Evolutionary conservation across 2,113 vertebrate genomes (phyloP).

Genomic region (Psilopsiagon aymara): DNA sequence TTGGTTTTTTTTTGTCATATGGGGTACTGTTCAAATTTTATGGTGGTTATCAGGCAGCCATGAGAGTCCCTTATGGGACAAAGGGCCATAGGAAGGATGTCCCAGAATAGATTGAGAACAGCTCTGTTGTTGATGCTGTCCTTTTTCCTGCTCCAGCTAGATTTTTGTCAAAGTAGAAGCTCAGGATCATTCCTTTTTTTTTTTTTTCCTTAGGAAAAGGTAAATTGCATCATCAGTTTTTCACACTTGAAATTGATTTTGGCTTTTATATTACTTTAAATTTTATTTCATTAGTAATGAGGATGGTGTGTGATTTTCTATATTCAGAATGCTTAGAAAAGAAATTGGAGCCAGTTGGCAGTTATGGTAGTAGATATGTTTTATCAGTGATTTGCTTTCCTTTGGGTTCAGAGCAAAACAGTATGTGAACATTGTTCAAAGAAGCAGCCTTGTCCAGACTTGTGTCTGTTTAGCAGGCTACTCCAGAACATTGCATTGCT

Average conservation of each 20-base stretch:
- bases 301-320: conserved; percentile 51
- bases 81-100: background rate
- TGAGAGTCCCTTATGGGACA: background rate
- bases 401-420: background rate
- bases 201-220: background rate
- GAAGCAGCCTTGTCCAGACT: background rate
- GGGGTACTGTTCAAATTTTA: background rate
- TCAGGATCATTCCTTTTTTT: background rate
- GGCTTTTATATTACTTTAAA: conserved; percentile 38
- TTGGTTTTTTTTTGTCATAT: background rate
- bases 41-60: background rate
- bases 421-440: background rate
- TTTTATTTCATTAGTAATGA: conserved; percentile 53
- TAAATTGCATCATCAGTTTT: background rate
- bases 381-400: background rate
- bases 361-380: background rate
- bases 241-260: conserved; percentile 28
- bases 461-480: background rate
- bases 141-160: background rate
- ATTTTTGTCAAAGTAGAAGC: background rate
- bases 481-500: background rate
- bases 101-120: background rate
- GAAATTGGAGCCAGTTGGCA: conserved; percentile 26
- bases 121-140: background rate
- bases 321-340: conserved; percentile 58